Percentiles rank a stretch among this genome's conserved stretches.
Evolutionary conservation across 2,113 vertebrate genomes (phyloP).

Genomic region (Catagonus wagneri): DNA sequence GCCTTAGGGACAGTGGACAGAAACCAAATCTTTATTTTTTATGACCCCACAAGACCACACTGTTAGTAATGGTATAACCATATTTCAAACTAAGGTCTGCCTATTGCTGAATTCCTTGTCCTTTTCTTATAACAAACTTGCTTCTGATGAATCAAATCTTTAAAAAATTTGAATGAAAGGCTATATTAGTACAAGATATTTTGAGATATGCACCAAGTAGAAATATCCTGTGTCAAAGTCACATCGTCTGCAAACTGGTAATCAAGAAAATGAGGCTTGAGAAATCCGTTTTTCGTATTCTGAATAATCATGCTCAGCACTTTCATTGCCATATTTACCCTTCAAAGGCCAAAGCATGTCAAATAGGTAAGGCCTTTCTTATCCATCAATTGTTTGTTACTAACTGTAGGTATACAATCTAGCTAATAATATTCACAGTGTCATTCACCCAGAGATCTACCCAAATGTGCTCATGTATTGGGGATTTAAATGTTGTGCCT

Average conservation of each 20-base stretch:
- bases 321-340: constrained; percentile 54
- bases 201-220: constrained; percentile 68
- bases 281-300: constrained; percentile 68
- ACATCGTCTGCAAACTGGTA: constrained; percentile 76
- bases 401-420: constrained; percentile 35
- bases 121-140: constrained; percentile 60
- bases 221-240: constrained; percentile 78
- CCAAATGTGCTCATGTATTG: constrained; percentile 84
- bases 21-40: background rate
- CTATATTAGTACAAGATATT: constrained; percentile 76
- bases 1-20: background rate
- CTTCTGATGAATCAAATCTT: constrained; percentile 67
- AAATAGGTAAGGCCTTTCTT: constrained; percentile 58
- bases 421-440: constrained; percentile 44
- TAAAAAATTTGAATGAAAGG: constrained; percentile 70
- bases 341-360: constrained; percentile 36
- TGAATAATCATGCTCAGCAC: constrained; percentile 62
- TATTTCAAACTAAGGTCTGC: constrained; percentile 29
- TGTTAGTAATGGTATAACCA: background rate
- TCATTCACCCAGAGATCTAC: constrained; percentile 67
- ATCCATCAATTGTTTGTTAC: constrained; percentile 24
- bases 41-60: constrained; percentile 8
- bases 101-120: background rate
- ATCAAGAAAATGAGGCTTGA: constrained; percentile 81
- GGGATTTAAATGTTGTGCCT: constrained; percentile 83